phyloP scores from a whole-genome alignment of 1,140 invertebrate genomes.

The Maconellicoccus hirsutus region DNA sequence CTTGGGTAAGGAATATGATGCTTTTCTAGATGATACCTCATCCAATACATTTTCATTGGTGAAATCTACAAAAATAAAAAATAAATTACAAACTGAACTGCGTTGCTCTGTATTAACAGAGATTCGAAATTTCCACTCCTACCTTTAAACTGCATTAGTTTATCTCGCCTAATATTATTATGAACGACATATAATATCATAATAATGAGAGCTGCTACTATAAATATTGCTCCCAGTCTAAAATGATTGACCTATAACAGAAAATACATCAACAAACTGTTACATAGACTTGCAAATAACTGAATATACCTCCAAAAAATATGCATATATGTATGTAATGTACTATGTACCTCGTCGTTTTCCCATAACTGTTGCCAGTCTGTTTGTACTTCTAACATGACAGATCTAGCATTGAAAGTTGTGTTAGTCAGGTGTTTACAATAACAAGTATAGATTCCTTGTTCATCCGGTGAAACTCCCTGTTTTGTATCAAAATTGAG shows the following conservation, averaged over 20 bases:
- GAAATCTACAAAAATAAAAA: slow-evolving; percentile 3
- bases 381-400: slow-evolving; percentile 47
- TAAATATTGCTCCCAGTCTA: neutral
- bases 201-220: neutral
- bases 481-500: slow-evolving; percentile 30
- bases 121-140: neutral
- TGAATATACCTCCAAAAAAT: too few species aligned
- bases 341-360: slow-evolving; percentile 33
- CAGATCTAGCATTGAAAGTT: slow-evolving; percentile 36
- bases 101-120: too few species aligned
- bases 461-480: slow-evolving; percentile 46
- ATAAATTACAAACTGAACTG: neutral
- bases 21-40: slow-evolving; percentile 13
- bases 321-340: too few species aligned
- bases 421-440: slow-evolving; percentile 42
- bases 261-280: neutral
- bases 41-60: slow-evolving; percentile 15
- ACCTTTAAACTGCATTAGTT: slow-evolving; percentile 17
- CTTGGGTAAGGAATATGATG: neutral
- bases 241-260: neutral
- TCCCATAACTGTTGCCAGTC: slow-evolving; percentile 37
- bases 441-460: slow-evolving; percentile 49
- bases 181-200: neutral
- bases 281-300: too few species aligned
- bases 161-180: neutral